Evolutionary conservation across 2,113 vertebrate genomes (phyloP).

Genomic region (Lasiurus borealis): DNA sequence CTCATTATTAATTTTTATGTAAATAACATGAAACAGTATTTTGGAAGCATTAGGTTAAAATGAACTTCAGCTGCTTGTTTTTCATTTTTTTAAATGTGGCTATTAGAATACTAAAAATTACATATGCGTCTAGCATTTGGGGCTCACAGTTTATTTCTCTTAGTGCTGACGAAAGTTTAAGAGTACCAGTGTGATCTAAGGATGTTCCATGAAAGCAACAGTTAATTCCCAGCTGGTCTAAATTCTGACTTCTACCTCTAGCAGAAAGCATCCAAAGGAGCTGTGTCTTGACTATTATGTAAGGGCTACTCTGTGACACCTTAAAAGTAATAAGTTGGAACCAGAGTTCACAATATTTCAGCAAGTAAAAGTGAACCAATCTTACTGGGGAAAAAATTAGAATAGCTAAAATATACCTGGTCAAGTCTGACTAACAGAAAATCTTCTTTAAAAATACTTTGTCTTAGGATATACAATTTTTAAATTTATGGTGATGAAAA

Average conservation of each 20-base stretch:
- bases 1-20: neutral
- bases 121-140: neutral
- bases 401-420: neutral
- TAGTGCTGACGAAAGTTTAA: neutral
- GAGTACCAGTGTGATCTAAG: neutral
- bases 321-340: neutral
- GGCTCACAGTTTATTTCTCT: constrained; percentile 4
- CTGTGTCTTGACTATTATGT: neutral
- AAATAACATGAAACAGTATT: neutral
- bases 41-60: neutral
- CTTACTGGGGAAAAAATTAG: neutral
- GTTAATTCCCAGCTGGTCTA: neutral
- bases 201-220: neutral
- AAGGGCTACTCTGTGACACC: neutral
- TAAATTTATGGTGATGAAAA: neutral
- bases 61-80: neutral
- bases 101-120: neutral
- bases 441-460: constrained; percentile 11
- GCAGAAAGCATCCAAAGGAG: neutral
- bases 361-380: constrained; percentile 17
- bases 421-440: neutral
- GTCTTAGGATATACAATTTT: neutral
- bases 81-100: constrained; percentile 6
- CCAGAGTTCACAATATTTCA: neutral
- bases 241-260: neutral